Base-by-base conservation (phyloP, 2,888 invertebrate genomes). In the Pyrrhosoma nymphula region DNA sequence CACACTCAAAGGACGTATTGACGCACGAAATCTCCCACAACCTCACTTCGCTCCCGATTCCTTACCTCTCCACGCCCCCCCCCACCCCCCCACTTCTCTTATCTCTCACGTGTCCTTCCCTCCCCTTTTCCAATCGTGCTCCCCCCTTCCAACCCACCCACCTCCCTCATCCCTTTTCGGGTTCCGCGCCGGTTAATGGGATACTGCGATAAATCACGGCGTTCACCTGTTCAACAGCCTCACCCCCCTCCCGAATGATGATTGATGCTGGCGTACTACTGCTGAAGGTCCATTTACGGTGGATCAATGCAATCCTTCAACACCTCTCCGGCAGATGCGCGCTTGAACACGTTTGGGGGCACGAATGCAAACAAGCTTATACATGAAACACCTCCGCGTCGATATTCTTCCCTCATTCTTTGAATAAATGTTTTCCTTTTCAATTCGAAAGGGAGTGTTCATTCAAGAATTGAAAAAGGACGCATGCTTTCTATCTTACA, bases 161-260 rank as follows among this genome's bases (percentile, higher is more conserved):
- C 55, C 82, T 35, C 2, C 82, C 82, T 35, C 55, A 26, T 69
- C 91, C 63, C 26, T 60, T 91, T 35, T 35, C 60, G 30, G 63
- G 60, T 56, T 63, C 60, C 30, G 39, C 35, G 91, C 20, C 91
- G 91, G 39, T 91, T 91, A 91, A 91, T 91, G 91, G 91, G 91
- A 91, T 69, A 35, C 91, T 63, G 91, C 91, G 63, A 91, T 91
- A 91, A 91, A 91, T 91, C 91, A 91, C 60, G 63, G 91, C 63
- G 91, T 39, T 91, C 91, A 91, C 91, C 91, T 91, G 91, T 39
- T 39, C 63, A 82, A 35, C 82, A 35, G 35, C 60, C 60, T 60
- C 60, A 60, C 60, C 60, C 16, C 60, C 16, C 60, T 14, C 60
- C 35, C 16, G 39, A 23, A 63, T 39, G 63, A 91, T 91, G 91